These are phyloP conservation scores for Lepus townsendii DNA, from an alignment of 2,797 vertebrate species.

Conservation along the genomic window DNA sequence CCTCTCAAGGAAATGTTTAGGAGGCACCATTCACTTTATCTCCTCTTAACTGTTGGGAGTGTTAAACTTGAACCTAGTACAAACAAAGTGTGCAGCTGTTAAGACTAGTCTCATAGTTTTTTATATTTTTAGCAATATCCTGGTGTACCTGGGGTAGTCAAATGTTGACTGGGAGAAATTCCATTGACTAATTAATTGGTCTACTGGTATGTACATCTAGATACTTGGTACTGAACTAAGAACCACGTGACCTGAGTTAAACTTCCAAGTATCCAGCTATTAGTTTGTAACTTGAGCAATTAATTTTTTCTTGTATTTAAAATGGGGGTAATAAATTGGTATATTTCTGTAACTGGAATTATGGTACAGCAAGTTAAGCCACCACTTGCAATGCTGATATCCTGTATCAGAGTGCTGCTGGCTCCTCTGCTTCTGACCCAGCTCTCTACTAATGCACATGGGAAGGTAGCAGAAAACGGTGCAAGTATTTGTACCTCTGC, in stretches of 20 bases:
- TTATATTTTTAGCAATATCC: slow-evolving; percentile 3
- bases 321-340: not conserved
- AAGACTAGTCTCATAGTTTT: not conserved
- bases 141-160: not conserved
- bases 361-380: too few species aligned
- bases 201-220: not conserved
- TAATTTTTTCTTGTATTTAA: slow-evolving; percentile 42
- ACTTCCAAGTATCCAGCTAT: not conserved
- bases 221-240: not conserved
- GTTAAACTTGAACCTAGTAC: not conserved
- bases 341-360: not conserved
- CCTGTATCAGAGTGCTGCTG: too few species aligned
- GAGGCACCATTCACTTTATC: not conserved
- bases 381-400: too few species aligned
- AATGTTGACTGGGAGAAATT: not conserved
- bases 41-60: not conserved
- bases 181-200: not conserved
- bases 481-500: too few species aligned
- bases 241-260: not conserved
- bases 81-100: not conserved
- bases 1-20: not conserved
- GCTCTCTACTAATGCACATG: too few species aligned
- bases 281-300: slow-evolving; percentile 3
- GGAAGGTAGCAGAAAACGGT: too few species aligned
- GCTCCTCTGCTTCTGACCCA: too few species aligned